These are phyloP conservation scores for Deilephila porcellus DNA, from an alignment of 2,888 invertebrate species.

Conservation along the genomic window DNA sequence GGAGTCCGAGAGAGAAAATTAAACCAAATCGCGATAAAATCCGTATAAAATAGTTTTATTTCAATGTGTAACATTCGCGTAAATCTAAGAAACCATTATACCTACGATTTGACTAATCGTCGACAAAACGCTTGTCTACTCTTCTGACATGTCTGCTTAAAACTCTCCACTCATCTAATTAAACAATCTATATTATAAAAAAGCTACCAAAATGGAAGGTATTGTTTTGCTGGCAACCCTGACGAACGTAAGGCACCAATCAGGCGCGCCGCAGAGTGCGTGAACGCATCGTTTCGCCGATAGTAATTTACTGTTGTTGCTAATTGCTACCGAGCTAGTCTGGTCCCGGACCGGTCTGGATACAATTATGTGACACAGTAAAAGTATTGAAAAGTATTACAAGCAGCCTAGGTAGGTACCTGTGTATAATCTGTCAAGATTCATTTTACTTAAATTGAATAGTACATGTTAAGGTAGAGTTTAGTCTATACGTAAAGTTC, in stretches of 20 bases:
- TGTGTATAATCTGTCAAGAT: background rate
- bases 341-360: slow-evolving; percentile 61
- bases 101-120: too few relatives aligned
- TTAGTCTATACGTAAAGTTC: too few relatives aligned
- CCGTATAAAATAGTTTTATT: too few relatives aligned
- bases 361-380: slow-evolving; percentile 76
- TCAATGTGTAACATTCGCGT: too few relatives aligned
- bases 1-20: too few relatives aligned
- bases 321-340: slow-evolving; percentile 56
- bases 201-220: background rate
- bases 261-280: slow-evolving; percentile 59
- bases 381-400: slow-evolving; percentile 59
- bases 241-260: slow-evolving; percentile 59
- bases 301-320: slow-evolving; percentile 78
- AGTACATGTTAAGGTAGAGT: background rate
- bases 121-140: too few relatives aligned
- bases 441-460: too few relatives aligned
- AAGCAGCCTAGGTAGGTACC: too few relatives aligned
- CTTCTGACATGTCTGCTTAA: too few relatives aligned
- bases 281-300: slow-evolving; percentile 64
- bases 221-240: slow-evolving; percentile 48
- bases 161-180: background rate
- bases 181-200: background rate
- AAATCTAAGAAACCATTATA: too few relatives aligned
- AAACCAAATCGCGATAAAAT: too few relatives aligned